Base-by-base conservation (phyloP, 2,888 invertebrate genomes). In the Eugnorisma glareosa region DNA sequence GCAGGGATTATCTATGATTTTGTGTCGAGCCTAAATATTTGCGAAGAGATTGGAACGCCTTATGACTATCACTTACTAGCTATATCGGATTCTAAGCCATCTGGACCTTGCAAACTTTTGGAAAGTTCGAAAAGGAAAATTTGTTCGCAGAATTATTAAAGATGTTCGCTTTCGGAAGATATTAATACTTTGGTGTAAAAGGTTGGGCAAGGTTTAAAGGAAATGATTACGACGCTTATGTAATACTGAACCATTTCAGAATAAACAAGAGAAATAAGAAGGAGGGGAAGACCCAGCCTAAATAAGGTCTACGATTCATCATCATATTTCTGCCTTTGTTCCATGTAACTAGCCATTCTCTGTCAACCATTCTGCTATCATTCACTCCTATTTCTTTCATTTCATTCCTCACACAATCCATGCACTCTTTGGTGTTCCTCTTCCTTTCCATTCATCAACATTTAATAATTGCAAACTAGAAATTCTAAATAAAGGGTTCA, bases 1-100 rank as follows among this genome's bases (percentile, higher is more conserved):
- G 11, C 54, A 51, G 13, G n/a, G 66, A 54, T 73, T 43, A 73
- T 45, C 37, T 69, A 77, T 75, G 76, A 78, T 79, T 75, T 48
- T 75, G 82, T 74, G 59, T 51, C 51, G 18, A 73, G 45, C 24
- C 83, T 80, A 79, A 86, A 86, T 80, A 86, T 84, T 81, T 74
- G 77, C 77, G 43, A 75, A 82, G 75, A 82, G 77, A 81, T 77
- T 72, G 73, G 77, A 86, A 74, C 87, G 86, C 88, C 91, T 91
- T 90, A 90, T 89, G 89, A 91, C 90, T 86, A 84, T 75, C 75
- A 79, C 89, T 91, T 89, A 90, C 88, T 88, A 82, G 83, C 82
- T 83, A 86, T 83, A 81, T 86, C 83, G 85, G 84, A 87, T 87
- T 85, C 77, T 79, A 82, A 78, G 88, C 88, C 91, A 92, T 91